Evolutionary conservation across 2,113 vertebrate species (phyloP), one percentile per base, ranked within the genome.

Genomic region (Dasypus novemcinctus): DNA sequence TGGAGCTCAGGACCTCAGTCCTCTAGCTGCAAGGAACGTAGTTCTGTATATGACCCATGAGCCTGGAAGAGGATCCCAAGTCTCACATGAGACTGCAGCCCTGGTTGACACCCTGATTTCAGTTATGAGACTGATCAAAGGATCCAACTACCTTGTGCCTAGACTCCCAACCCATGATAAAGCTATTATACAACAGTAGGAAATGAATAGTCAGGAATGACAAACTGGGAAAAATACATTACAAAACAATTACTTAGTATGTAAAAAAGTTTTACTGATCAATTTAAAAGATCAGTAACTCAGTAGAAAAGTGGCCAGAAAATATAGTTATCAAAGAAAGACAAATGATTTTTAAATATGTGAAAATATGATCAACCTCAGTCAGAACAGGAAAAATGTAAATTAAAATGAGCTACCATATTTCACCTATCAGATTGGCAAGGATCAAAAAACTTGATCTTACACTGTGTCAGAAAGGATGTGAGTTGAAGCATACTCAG

Each of bases 361-460:
- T 82, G n/a, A 75, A 93, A 64, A 72, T 43, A 81, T 23, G 33
- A 46, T 7, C 49, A 72, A 68, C 4, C 17, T 89, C 57, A 82
- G 69, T 83, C 43, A 2, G 27, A 72, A 61, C 18, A 79, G 63
- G 21, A 78, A 94, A 95, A 79, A 85, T 14, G 23, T 29, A 41
- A 78, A 57, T 86, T 90, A 78, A 94, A 94, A 93, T 21, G 31
- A 92, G 84, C 36, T 84, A 95, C 52, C 23, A 76, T 59, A 69
- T 91, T 85, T 82, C 1, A 75, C 9, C 41, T 46, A 33, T 61
- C 20, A 64, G 57, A 69, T 3, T 36, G 69, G 8, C 46, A 74
- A 93, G n/a, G n/a, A 74, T 71, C 3, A 72, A 82, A 95, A 61
- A 59, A 41, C 12, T 23, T 38, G 23, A 20, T 11, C 46, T 72